Conservation (phyloP, 2,797 vertebrate genomes). For the Uromys caudimaculatus region DNA sequence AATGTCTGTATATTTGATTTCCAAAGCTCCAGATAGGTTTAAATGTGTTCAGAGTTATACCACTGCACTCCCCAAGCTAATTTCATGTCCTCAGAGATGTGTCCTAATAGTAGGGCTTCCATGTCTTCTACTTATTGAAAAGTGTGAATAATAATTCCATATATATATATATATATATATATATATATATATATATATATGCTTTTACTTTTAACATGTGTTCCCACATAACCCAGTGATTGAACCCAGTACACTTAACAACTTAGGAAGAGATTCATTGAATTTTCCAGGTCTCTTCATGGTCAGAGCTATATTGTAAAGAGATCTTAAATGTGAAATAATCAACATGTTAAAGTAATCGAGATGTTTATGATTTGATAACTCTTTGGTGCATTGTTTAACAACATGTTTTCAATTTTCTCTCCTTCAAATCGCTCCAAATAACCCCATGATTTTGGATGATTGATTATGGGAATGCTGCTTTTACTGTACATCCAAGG, state of each 20-base stretch:
- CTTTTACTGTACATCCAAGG: slow-evolving; percentile 83
- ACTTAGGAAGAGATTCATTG: slow-evolving; percentile 78
- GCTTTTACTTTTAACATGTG: slow-evolving; percentile 62
- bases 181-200: background rate
- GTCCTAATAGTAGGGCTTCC: slow-evolving; percentile 66
- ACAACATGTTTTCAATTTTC: slow-evolving; percentile 86
- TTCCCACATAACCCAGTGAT: slow-evolving; percentile 62
- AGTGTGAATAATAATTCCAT: slow-evolving; percentile 76
- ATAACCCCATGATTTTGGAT: slow-evolving; percentile 83
- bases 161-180: slow-evolving; percentile 1
- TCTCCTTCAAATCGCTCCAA: slow-evolving; percentile 84
- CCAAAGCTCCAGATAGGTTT: slow-evolving; percentile 76
- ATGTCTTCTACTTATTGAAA: slow-evolving; percentile 74
- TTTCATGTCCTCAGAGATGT: slow-evolving; percentile 74
- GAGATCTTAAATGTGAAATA: slow-evolving; percentile 77
- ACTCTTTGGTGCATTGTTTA: slow-evolving; percentile 83
- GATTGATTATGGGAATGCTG: slow-evolving; percentile 85
- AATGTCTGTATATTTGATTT: slow-evolving; percentile 82
- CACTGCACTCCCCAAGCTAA: slow-evolving; percentile 63
- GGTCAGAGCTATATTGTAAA: slow-evolving; percentile 69
- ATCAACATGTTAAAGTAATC: slow-evolving; percentile 85
- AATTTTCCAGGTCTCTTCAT: slow-evolving; percentile 73
- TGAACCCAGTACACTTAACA: slow-evolving; percentile 74
- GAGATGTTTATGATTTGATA: slow-evolving; percentile 83
- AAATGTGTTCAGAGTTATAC: slow-evolving; percentile 69